These are phyloP conservation scores for Chloroceryle aenea DNA, from an alignment of 2,113 vertebrate genomes.

Conservation along the genomic window DNA sequence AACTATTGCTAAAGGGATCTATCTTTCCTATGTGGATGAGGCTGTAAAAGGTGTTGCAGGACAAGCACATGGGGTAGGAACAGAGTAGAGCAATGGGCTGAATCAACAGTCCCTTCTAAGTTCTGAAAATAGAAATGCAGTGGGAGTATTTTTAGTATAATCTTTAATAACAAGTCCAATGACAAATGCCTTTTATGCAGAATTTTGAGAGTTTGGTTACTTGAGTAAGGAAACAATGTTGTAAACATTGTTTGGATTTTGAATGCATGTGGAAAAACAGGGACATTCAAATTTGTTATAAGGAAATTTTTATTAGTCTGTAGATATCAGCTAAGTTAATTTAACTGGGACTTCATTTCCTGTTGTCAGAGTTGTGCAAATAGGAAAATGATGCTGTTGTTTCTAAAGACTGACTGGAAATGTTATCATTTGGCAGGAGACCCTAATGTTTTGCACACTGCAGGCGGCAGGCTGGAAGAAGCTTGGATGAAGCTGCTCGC, in stretches of 20 bases:
- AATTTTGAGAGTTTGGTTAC: neutral
- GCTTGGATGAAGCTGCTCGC: neutral
- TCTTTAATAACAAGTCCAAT: neutral
- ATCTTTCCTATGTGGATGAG: neutral
- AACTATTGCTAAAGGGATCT: neutral
- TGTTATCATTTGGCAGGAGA: neutral
- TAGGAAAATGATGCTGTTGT: neutral
- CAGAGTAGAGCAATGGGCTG: neutral
- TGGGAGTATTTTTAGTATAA: neutral
- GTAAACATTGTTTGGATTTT: neutral
- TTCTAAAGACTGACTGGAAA: neutral
- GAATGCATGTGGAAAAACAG: neutral
- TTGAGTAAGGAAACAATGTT: neutral
- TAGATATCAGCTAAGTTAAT: neutral
- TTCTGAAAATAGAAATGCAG: neutral
- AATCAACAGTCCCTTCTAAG: neutral
- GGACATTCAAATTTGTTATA: neutral
- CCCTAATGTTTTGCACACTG: neutral
- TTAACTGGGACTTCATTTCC: neutral
- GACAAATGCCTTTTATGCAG: neutral
- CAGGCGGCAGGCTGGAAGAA: neutral
- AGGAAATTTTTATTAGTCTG: neutral
- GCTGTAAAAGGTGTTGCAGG: neutral
- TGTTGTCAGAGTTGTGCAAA: neutral
- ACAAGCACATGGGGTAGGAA: neutral